phyloP scores from a whole-genome alignment of 2,888 invertebrate genomes.

The Ferdinandea cuprea region DNA sequence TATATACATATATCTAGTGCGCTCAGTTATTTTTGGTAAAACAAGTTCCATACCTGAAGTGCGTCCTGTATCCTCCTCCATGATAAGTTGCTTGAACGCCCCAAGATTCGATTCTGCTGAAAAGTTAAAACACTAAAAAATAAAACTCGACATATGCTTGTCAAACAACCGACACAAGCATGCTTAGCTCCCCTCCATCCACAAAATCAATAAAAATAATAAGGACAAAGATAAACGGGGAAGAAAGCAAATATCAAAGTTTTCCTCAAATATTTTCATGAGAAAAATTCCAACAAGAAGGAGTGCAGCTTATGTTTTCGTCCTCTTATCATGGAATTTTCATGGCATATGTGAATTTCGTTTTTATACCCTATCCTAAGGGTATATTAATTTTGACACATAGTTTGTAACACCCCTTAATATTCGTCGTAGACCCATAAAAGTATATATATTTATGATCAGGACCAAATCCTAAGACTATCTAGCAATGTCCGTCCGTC shows the following conservation, averaged over 20 bases:
- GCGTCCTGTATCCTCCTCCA: background rate
- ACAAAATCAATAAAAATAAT: slow-evolving; percentile 72
- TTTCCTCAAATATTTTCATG: slow-evolving; percentile 71
- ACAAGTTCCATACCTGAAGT: too few relatives aligned
- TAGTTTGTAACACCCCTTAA: too few relatives aligned
- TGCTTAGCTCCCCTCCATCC: slow-evolving; percentile 7
- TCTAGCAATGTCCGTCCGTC: too few relatives aligned
- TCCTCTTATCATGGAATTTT: slow-evolving; percentile 59
- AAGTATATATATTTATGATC: too few relatives aligned
- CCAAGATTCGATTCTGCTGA: slow-evolving; percentile 29
- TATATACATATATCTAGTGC: too few relatives aligned
- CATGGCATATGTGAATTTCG: slow-evolving; percentile 49
- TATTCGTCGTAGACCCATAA: too few relatives aligned
- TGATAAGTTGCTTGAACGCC: slow-evolving; percentile 30
- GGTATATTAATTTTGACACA: too few relatives aligned
- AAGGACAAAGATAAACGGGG: slow-evolving; percentile 66
- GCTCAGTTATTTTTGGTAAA: too few relatives aligned
- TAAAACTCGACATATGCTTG: slow-evolving; percentile 60
- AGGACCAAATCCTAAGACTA: too few relatives aligned
- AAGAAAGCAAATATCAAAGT: slow-evolving; percentile 66
- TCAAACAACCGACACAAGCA: slow-evolving; percentile 45
- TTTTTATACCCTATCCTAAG: too few relatives aligned
- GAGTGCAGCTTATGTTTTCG: slow-evolving; percentile 30
- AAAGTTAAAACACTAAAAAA: slow-evolving; percentile 54
- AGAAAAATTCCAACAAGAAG: slow-evolving; percentile 54